Evolutionary conservation across 2,888 invertebrate species (phyloP).

Genomic region (Embidobia sp.): DNA sequence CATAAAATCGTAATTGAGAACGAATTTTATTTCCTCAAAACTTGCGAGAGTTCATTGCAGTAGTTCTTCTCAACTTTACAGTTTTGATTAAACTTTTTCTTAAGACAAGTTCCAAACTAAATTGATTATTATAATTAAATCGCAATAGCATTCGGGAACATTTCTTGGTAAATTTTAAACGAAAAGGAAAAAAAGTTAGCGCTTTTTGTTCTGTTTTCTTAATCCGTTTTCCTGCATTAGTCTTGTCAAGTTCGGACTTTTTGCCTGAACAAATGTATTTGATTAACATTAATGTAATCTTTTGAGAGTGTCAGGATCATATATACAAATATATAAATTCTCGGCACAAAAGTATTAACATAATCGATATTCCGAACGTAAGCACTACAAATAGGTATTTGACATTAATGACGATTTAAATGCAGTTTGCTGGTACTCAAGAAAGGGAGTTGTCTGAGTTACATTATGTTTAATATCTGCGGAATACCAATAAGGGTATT

Average conservation of each 20-base stretch:
- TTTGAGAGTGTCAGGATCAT: no score
- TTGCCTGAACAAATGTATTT: neutral
- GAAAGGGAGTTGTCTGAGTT: slow-evolving; percentile 17
- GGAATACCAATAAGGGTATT: slow-evolving; percentile 42
- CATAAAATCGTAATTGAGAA: slow-evolving; percentile 7
- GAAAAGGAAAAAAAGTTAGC: no score
- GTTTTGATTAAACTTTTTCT: slow-evolving; percentile 35
- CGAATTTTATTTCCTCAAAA: slow-evolving; percentile 18
- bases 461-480: slow-evolving; percentile 41
- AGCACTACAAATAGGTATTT: slow-evolving; percentile 20
- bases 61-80: slow-evolving; percentile 3
- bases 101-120: neutral
- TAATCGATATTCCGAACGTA: slow-evolving; percentile 9
- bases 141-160: neutral
- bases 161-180: neutral
- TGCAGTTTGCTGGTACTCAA: slow-evolving; percentile 14
- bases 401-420: slow-evolving; percentile 43
- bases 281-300: no score
- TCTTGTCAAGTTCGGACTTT: neutral
- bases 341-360: slow-evolving; percentile 3
- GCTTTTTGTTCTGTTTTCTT: no score
- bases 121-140: slow-evolving; percentile 24
- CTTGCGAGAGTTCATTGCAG: slow-evolving; percentile 8
- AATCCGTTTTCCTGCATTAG: no score
- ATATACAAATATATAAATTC: no score